These are phyloP conservation scores for Penaeus japonicus DNA, from an alignment of 1,140 invertebrate genomes.

Conservation along the genomic window DNA sequence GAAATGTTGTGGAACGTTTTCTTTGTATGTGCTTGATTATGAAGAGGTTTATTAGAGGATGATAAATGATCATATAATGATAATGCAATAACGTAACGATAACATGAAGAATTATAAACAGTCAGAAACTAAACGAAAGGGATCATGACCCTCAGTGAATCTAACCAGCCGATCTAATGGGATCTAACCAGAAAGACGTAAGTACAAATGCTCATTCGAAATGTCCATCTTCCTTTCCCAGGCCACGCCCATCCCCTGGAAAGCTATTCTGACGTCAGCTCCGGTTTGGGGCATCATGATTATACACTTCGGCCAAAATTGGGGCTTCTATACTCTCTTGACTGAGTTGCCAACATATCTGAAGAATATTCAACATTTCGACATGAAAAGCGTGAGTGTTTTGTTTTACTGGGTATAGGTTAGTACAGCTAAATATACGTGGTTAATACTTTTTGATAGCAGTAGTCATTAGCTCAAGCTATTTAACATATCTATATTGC, in stretches of 20 bases:
- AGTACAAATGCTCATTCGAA: not conserved
- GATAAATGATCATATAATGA: not conserved
- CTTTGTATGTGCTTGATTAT: not conserved
- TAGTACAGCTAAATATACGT: not conserved
- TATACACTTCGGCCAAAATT: slow-evolving; percentile 89
- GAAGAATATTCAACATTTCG: slow-evolving; percentile 85
- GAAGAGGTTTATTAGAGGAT: not conserved
- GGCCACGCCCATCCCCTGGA: slow-evolving; percentile 76
- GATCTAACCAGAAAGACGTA: not conserved
- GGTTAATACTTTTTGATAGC: not conserved
- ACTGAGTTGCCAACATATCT: slow-evolving; percentile 94
- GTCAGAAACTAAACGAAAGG: too few species aligned
- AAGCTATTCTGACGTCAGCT: slow-evolving; percentile 76
- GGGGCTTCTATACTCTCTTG: slow-evolving; percentile 93
- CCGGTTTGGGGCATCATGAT: slow-evolving; percentile 92
- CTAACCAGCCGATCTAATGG: not conserved
- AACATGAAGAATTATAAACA: not conserved
- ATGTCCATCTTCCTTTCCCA: not conserved
- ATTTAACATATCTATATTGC: slow-evolving; percentile 38
- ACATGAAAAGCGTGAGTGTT: slow-evolving; percentile 80
- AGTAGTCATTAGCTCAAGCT: not conserved
- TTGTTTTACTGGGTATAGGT: not conserved
- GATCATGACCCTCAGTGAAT: not conserved
- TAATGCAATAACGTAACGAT: not conserved
- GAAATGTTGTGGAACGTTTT: not conserved